These are phyloP conservation scores for Rynchops niger DNA, from an alignment of 2,113 vertebrate genomes.

Conservation along the genomic window DNA sequence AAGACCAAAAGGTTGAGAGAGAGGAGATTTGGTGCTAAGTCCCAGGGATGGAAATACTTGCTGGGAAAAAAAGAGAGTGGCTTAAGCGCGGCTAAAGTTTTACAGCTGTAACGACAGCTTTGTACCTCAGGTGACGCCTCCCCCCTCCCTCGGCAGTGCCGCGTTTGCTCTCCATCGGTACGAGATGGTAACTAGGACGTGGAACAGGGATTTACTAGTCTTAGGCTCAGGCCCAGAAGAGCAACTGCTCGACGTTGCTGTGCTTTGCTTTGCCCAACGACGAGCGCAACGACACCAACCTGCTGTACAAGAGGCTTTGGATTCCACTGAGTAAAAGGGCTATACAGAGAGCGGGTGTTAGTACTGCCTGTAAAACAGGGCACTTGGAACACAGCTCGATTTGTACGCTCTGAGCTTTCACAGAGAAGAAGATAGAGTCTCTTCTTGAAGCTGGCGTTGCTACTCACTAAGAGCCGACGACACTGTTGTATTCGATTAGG, in stretches of 20 bases:
- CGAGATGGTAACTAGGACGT: background rate
- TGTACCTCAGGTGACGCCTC: background rate
- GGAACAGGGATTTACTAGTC: background rate
- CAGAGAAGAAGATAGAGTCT: background rate
- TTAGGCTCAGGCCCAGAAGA: background rate
- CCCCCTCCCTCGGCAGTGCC: background rate
- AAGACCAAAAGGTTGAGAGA: background rate
- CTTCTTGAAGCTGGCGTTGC: background rate
- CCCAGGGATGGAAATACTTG: background rate
- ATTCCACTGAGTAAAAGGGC: background rate
- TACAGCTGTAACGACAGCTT: background rate
- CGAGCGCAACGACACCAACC: fast-evolving
- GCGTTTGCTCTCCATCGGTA: background rate
- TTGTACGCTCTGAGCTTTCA: background rate
- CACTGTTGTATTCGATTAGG: background rate
- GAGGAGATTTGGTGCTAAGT: background rate
- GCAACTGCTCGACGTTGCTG: fast-evolving
- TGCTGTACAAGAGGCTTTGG: background rate
- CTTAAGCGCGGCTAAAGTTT: background rate
- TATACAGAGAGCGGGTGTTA: background rate
- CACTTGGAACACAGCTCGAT: background rate
- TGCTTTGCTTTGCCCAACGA: background rate
- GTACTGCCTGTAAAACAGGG: background rate
- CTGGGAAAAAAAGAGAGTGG: background rate
- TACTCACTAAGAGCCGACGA: background rate